phyloP scores from a whole-genome alignment of 2,797 vertebrate species.

The Alauda arvensis region DNA sequence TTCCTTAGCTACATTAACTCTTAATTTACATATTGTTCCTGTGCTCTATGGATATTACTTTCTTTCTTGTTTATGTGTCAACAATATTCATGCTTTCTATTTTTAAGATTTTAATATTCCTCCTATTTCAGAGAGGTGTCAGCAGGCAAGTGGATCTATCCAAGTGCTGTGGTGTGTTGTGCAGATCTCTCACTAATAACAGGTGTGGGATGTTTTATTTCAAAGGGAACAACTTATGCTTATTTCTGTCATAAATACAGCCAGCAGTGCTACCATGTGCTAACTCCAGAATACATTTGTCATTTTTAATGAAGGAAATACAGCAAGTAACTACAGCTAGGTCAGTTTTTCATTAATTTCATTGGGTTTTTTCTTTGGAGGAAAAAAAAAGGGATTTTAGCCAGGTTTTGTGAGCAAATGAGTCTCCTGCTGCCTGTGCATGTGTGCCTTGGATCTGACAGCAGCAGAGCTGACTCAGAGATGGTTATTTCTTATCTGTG shows the following conservation, averaged over 20 bases:
- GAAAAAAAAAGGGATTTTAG: background rate
- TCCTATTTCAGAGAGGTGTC: background rate
- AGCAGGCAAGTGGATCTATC: background rate
- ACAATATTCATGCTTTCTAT: conserved; percentile 39
- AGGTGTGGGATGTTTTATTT: background rate
- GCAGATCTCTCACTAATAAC: background rate
- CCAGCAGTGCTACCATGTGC: background rate
- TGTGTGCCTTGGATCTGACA: background rate
- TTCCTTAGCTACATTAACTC: background rate
- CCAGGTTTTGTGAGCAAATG: background rate
- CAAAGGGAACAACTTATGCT: background rate
- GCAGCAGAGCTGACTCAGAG: background rate
- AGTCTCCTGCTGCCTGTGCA: background rate
- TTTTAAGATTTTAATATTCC: conserved; percentile 26
- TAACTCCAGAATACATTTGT: background rate
- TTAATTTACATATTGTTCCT: conserved; percentile 14
- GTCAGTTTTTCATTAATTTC: background rate
- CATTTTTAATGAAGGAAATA: conserved; percentile 45
- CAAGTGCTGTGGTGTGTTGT: background rate
- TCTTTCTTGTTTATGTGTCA: background rate
- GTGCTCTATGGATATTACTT: background rate
- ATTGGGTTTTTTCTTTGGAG: background rate
- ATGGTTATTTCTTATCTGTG: background rate
- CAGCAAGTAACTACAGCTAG: background rate
- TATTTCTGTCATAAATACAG: conserved; percentile 29